phyloP scores from a whole-genome alignment of 2,113 vertebrate species.

The Poecile atricapillus region DNA sequence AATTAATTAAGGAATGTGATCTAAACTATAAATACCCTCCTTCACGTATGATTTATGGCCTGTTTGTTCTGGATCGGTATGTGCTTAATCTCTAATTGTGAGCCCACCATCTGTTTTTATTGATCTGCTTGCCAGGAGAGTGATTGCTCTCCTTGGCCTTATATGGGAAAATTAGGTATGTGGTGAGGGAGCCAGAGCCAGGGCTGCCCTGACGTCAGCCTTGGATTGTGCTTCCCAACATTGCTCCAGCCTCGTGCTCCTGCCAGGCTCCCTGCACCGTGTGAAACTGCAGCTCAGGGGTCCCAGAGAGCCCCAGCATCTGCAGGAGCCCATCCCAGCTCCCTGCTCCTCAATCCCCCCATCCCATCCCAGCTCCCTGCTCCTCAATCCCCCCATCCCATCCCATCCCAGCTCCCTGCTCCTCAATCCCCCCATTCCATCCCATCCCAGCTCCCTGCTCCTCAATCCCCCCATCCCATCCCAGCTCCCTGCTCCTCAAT shows the following conservation, averaged over 20 bases:
- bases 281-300: not conserved
- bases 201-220: constrained; percentile 35
- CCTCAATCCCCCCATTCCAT: too few species aligned
- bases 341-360: too few species aligned
- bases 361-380: not conserved
- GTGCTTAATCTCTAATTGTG: constrained; percentile 71
- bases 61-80: constrained; percentile 77
- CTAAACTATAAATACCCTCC: constrained; percentile 73
- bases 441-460: too few species aligned
- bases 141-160: constrained; percentile 72
- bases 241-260: not conserved
- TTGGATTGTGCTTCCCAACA: not conserved
- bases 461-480: not conserved
- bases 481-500: not conserved
- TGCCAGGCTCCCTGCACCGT: not conserved
- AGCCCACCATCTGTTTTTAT: constrained; percentile 77
- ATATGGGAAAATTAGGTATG: constrained; percentile 80
- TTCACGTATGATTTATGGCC: constrained; percentile 70
- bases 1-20: constrained; percentile 73
- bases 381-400: too few species aligned
- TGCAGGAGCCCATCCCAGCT: not conserved
- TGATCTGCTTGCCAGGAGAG: constrained; percentile 71
- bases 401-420: too few species aligned
- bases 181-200: not conserved
- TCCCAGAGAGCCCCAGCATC: not conserved